Evolutionary conservation across 1,140 invertebrate species (phyloP).

Genomic region (Brachionus koreanus): DNA sequence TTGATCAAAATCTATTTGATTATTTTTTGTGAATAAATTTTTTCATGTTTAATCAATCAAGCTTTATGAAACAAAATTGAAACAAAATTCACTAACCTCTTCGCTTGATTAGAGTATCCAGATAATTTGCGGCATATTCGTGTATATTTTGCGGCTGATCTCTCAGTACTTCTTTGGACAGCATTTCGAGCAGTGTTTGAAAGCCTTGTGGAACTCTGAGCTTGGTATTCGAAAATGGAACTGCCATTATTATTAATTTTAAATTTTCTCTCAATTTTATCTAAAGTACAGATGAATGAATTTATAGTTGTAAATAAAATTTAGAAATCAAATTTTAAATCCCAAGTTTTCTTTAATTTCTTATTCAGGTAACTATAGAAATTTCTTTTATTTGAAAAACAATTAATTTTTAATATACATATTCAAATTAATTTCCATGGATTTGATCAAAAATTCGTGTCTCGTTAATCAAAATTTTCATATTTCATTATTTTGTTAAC

Average conservation of each 20-base stretch:
- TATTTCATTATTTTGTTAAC: not conserved
- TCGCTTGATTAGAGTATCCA: conserved; percentile 62
- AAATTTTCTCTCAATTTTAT: conserved; percentile 5
- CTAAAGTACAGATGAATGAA: not conserved
- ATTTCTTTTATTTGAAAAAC: not conserved
- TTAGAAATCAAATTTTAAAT: not conserved
- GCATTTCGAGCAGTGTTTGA: conserved; percentile 66
- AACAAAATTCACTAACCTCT: conserved; percentile 27
- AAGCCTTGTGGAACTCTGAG: conserved; percentile 66
- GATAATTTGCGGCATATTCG: conserved; percentile 66
- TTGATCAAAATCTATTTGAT: too few relatives aligned
- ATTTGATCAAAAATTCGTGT: not conserved
- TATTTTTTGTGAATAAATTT: not conserved
- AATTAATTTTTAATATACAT: not conserved
- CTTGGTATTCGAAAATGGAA: conserved; percentile 59
- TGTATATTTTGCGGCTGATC: conserved; percentile 66
- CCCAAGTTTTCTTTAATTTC: not conserved
- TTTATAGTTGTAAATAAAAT: not conserved
- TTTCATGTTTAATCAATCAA: conserved; percentile 9
- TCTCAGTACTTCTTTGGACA: conserved; percentile 66
- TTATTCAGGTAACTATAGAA: conserved; percentile 13
- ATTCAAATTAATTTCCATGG: not conserved
- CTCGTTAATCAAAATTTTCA: not conserved
- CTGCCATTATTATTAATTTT: conserved; percentile 52
- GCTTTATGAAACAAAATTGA: not conserved